Evolutionary conservation across 2,888 invertebrate genomes (phyloP).

Genomic region (Nemoura dubitans): DNA sequence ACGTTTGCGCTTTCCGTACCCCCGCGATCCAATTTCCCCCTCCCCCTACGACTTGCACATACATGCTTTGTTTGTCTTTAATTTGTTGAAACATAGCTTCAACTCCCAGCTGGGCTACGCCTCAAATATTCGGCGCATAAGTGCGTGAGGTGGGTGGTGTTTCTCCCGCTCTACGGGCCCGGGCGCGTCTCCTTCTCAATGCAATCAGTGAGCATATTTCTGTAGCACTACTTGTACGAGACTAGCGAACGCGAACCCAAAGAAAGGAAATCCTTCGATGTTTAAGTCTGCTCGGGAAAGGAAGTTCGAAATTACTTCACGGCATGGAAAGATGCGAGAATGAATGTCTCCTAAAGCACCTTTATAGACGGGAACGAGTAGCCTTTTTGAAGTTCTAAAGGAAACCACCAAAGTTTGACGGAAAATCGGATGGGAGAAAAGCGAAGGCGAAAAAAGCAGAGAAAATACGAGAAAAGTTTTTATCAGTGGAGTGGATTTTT

Average conservation of each 20-base stretch:
- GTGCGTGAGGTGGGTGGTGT: neutral
- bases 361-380: neutral
- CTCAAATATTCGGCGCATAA: neutral
- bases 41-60: neutral
- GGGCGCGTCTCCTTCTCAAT: neutral
- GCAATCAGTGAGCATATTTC: neutral
- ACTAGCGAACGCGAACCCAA: too few relatives aligned
- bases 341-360: neutral
- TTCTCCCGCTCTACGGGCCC: too few relatives aligned
- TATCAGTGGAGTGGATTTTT: neutral
- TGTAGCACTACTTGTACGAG: neutral
- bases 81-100: neutral
- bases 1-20: neutral
- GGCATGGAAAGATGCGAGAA: neutral
- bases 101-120: neutral
- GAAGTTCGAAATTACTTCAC: neutral
- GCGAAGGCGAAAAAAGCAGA: neutral
- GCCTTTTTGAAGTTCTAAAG: neutral
- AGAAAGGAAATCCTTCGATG: slow-evolving; percentile 12
- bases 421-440: neutral
- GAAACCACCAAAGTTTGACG: neutral
- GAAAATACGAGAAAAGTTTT: neutral
- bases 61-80: slow-evolving; percentile 12
- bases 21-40: neutral
- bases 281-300: neutral